Percentiles rank a stretch among this genome's conserved stretches.
Conservation (phyloP, 1,140 invertebrate species). For the Hydropsyche tenuis region DNA sequence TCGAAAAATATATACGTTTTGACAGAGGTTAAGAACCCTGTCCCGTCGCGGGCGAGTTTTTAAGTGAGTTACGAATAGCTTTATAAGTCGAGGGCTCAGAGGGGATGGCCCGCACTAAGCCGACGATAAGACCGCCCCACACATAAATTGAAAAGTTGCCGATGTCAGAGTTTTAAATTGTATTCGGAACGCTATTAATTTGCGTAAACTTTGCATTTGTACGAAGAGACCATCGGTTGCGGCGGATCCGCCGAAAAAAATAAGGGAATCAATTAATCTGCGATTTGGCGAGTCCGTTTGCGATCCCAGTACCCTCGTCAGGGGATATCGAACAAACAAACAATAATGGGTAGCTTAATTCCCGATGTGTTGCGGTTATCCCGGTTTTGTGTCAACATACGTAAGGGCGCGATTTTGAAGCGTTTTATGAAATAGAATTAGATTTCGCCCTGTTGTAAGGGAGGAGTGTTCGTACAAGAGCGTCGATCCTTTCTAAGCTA, state of each 20-base stretch:
- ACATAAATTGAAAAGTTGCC: constrained; percentile 49
- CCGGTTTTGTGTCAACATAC: constrained; percentile 30
- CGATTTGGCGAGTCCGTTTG: no score
- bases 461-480: constrained; percentile 39
- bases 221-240: no score
- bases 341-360: constrained; percentile 20
- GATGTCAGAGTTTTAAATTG: constrained; percentile 48
- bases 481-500: constrained; percentile 48
- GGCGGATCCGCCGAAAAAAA: no score
- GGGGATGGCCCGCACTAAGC: constrained; percentile 36
- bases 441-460: constrained; percentile 37
- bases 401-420: constrained; percentile 36
- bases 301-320: constrained; percentile 2
- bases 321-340: constrained; percentile 2
- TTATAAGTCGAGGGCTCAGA: constrained; percentile 44
- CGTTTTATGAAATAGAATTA: constrained; percentile 51
- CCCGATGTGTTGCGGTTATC: constrained; percentile 18
- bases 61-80: constrained; percentile 49
- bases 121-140: constrained; percentile 41
- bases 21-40: constrained; percentile 35
- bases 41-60: constrained; percentile 41
- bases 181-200: constrained; percentile 42
- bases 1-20: constrained; percentile 40
- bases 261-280: no score
- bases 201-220: constrained; percentile 21